Percentiles rank a stretch among this genome's conserved stretches.
These are phyloP conservation scores for Lydus trimaculatus DNA, from an alignment of 2,888 invertebrate genomes.

Conservation along the genomic window DNA sequence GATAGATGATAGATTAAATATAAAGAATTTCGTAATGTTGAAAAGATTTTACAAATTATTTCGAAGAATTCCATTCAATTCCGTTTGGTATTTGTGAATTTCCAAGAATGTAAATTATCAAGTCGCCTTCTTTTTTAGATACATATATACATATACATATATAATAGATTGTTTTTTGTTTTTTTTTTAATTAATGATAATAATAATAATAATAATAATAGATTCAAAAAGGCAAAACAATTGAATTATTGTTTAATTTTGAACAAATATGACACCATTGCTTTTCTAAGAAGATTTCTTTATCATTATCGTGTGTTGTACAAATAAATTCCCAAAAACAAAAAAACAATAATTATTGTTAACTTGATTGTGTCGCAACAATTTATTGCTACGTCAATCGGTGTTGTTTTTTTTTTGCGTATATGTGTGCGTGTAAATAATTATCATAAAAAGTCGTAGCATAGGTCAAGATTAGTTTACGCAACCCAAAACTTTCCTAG, in stretches of 20 bases:
- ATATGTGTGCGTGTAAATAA: neutral
- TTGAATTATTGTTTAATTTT: neutral
- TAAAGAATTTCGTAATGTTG: slow-evolving; percentile 25
- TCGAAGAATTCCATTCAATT: slow-evolving; percentile 28
- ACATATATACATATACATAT: neutral
- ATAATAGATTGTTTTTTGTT: neutral
- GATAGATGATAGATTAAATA: neutral
- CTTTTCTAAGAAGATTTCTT: neutral
- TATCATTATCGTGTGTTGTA: neutral
- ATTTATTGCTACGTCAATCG: neutral
- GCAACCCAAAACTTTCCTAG: neutral
- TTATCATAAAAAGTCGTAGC: neutral
- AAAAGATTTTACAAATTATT: slow-evolving; percentile 20
- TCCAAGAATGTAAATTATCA: slow-evolving; percentile 30
- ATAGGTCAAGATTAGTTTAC: neutral
- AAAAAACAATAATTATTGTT: neutral
- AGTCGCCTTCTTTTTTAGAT: slow-evolving; percentile 10
- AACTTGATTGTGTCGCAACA: neutral
- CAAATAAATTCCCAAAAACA: neutral
- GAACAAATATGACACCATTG: neutral
- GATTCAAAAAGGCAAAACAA: neutral
- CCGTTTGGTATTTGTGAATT: slow-evolving; percentile 33
- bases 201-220: neutral
- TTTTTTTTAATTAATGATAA: neutral
- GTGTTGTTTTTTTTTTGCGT: neutral